Percentiles rank a stretch among this genome's conserved stretches.
phyloP scores from a whole-genome alignment of 2,888 invertebrate genomes.

The Drosophila hamatofila region DNA sequence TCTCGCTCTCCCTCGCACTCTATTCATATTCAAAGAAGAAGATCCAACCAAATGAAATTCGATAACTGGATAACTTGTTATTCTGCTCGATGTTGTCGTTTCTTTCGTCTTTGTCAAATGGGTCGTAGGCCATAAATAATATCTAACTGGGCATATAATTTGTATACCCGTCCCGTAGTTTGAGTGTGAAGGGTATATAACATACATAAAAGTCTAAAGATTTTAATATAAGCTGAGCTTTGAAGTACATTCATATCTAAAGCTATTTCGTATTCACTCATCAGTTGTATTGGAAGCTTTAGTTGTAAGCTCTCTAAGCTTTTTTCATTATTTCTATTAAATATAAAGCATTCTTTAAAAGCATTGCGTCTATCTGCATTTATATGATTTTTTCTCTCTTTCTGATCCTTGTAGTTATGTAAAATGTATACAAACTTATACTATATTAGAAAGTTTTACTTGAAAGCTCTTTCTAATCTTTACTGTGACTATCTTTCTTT shows the following conservation, averaged over 20 bases:
- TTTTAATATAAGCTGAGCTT: too few relatives aligned
- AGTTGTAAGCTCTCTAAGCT: too few relatives aligned
- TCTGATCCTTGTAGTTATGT: too few relatives aligned
- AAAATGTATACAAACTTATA: too few relatives aligned
- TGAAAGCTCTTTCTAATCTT: background rate
- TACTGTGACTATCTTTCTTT: too few relatives aligned
- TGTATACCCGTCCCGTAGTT: conserved; percentile 3
- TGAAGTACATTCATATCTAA: too few relatives aligned
- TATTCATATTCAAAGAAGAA: background rate
- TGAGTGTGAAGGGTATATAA: background rate
- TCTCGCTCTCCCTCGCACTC: background rate
- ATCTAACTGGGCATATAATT: conserved; percentile 63
- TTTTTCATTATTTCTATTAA: too few relatives aligned
- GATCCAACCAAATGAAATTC: conserved; percentile 18
- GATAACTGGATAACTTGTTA: conserved; percentile 44
- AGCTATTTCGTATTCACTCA: too few relatives aligned
- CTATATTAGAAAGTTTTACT: background rate
- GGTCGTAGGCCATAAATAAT: conserved; percentile 60
- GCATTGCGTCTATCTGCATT: too few relatives aligned
- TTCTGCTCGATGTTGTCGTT: conserved; percentile 21
- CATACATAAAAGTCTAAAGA: too few relatives aligned
- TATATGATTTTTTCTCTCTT: background rate
- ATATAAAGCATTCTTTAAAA: too few relatives aligned
- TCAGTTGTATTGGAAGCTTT: too few relatives aligned
- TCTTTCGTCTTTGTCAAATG: conserved; percentile 43